Base-by-base conservation (phyloP, 1,140 invertebrate species). In the Drosophila nebulosa region DNA sequence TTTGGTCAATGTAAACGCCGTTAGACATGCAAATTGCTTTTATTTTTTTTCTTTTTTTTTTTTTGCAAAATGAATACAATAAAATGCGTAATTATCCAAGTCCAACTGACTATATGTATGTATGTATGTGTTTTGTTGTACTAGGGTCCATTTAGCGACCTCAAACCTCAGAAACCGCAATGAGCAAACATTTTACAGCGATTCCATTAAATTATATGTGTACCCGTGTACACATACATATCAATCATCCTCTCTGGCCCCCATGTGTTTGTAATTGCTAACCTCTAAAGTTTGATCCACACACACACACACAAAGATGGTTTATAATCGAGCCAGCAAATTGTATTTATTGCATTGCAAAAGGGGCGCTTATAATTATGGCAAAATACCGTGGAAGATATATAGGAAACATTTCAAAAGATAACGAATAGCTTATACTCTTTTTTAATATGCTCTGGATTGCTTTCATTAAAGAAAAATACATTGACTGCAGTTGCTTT, bases 21-120 rank as follows among this genome's bases (percentile, higher is more conserved):
- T 77, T 77, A 62, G 24, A 63, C 58, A 78, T 77, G 74, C 74
- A 84, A 79, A 84, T 84, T 71, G 72, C 60, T 71, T 73, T 58
- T 63, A 56, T 60, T 71, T 60, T 46, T 59, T n/a, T 46, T 42
- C 35, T 16, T 42, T 3, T 21, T 14, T 16, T 14, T 5, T 39
- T n/a, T 46, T 18, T 10, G 39, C 16, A 46, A 12, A 46, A 46
- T 22, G 53, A 12, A 39, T 10, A 26, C 32, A 35, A 46, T 46
- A 46, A 46, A 26, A 26, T 26, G 56, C 21, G 14, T n/a, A 16
- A 22, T 51, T 59, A 66, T 70, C 58, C 52, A 55, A 30, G 63
- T 71, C 56, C 59, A 74, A 27, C 64, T 66, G 22, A 27, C 50
- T 50, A 39, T 56, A 18, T 18, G 18, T 39, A 39, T 0, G 3